Evolutionary conservation across 2,113 vertebrate genomes (phyloP), one percentile per base, ranked within the genome.

Genomic region (Xenopus laevis): DNA sequence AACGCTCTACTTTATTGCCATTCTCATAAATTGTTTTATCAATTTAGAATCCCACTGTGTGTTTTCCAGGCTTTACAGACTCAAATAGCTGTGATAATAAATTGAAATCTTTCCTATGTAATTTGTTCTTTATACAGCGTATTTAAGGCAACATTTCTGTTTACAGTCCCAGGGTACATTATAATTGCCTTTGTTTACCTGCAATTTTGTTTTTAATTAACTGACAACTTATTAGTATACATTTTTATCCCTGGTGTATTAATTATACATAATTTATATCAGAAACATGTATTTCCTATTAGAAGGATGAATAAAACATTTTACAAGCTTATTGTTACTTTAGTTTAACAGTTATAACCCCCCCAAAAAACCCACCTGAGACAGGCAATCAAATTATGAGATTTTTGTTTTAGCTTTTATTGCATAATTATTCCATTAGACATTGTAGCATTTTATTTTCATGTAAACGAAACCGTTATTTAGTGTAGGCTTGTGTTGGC

Each of bases 241-340:
- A 65, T 86, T 91, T 84, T 89, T 87, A 82, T 88, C 91, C 89
- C 91, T 65, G 50, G 89, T 87, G 91, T 86, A 92, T 91, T 91
- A 90, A 93, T 92, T 92, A 92, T 86, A 88, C 87, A 84, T 89
- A 91, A 91, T 91, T 92, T 89, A 92, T 91, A 90, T 89, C 84
- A 87, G 86, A 91, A 88, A 86, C 85, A 90, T 87, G 89, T 89
- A 91, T 90, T 90, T 81, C 79, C 16, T 88, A 90, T 91, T 88
- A 88, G 85, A 87, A 80, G 30, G 82, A 87, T 90, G 90, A 92
- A 92, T 90, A 88, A 91, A 91, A 89, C 88, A 91, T 90, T 91
- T 90, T 13, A 89, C 88, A 87, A 88, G 89, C 85, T 90, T 89
- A 91, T 85, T 86, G 86, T 85, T 90, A 87, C 81, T 89, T 79